These are phyloP conservation scores for Cotesia glomerata DNA, from an alignment of 1,140 invertebrate genomes.

Conservation along the genomic window DNA sequence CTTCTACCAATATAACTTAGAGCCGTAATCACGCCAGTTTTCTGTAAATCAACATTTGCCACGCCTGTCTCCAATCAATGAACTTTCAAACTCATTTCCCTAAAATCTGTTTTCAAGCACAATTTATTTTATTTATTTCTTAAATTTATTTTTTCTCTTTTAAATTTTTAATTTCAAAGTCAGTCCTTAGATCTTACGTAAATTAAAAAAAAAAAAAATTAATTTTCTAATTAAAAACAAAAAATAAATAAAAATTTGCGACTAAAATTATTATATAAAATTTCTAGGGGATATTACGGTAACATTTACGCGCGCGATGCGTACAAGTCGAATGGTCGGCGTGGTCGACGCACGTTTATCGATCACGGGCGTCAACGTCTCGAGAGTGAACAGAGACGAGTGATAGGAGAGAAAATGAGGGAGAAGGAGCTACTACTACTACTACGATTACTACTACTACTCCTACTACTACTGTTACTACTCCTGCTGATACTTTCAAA, in stretches of 20 bases:
- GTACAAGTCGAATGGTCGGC: conserved; percentile 39
- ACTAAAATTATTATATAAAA: no score
- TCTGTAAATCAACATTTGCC: conserved; percentile 19
- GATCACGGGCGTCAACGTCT: conserved; percentile 57
- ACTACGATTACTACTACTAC: conserved; percentile 13
- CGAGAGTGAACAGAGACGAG: conserved; percentile 9
- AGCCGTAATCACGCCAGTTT: conserved; percentile 33
- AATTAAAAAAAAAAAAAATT: no score
- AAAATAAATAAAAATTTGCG: no score
- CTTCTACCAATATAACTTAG: conserved; percentile 8
- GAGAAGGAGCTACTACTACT: no score
- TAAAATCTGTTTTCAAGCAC: not conserved
- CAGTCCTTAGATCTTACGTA: no score
- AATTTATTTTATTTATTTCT: not conserved
- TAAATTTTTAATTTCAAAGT: no score
- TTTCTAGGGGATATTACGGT: no score
- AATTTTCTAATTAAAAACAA: no score
- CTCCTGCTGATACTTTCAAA: no score
- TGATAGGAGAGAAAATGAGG: conserved; percentile 29
- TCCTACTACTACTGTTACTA: conserved; percentile 5
- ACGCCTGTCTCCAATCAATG: conserved; percentile 24
- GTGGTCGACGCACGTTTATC: conserved; percentile 40
- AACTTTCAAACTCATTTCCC: no score
- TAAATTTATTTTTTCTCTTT: not conserved
- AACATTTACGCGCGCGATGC: conserved; percentile 46